Base-by-base conservation (phyloP, 2,888 invertebrate genomes). In the Drosophila ustulata region DNA sequence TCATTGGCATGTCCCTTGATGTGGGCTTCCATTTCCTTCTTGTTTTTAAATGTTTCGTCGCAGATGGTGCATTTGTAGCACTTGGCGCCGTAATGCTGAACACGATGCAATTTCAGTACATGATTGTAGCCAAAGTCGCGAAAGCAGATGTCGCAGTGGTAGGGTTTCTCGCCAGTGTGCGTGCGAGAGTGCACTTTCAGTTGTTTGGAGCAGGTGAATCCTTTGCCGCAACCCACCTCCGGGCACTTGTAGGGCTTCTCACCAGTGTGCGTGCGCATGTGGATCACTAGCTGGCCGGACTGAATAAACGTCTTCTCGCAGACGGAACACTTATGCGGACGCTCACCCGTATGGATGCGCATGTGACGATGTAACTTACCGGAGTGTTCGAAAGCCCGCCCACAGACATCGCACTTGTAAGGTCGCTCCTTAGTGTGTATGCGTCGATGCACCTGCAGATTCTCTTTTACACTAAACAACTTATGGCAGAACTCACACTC, bases 1-100 rank as follows among this genome's bases (percentile, higher is more conserved):
- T 92, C 92, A 66, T 95, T 95, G 41, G 95, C 95, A 89, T 96
- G 96, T 1, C 95, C 95, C 90, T 96, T 96, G 62, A 97, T 97
- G 92, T 98, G 97, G 13, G 96, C 94, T 91, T 97, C 97, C 96
- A 98, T 96, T 80, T 96, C 96, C 91, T 97, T 97, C 92, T 97
- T 97, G 28, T 96, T 97, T 86, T 96, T 97, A 90, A 98, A 98
- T 0, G 97, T 97, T 83, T 97, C 96, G 87, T 97, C 96, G 92
- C 98, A 98, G 26, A 97, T 96, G 3, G 97, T 97, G 92, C 98
- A 98, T 87, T 97, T 97, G 93, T 98, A 97, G 69, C 97, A 97
- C 89, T 97, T 97, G 90, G 97, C 96, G 0, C 97, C 97, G 85
- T 96, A 97, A 92, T 98, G 98, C 80, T 97, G 97, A 37, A 97